phyloP scores from a whole-genome alignment of 2,113 vertebrate species.

The Callocephalon fimbriatum region DNA sequence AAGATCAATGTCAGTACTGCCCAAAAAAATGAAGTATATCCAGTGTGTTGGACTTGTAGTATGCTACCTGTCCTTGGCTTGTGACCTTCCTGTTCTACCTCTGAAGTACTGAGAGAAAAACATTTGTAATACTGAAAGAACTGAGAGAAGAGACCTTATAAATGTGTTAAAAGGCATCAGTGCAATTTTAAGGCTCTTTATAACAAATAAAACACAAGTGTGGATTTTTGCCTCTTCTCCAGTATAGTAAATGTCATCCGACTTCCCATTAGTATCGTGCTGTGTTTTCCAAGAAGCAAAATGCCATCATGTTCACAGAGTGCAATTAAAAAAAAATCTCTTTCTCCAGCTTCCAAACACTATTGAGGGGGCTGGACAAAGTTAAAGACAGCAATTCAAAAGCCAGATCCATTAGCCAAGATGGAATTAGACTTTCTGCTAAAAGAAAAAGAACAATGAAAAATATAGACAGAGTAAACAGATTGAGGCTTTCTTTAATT shows the following conservation, averaged over 20 bases:
- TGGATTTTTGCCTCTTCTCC: background rate
- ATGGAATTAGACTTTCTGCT: background rate
- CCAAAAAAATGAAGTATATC: background rate
- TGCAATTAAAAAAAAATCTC: background rate
- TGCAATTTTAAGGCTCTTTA: background rate
- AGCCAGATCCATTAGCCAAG: background rate
- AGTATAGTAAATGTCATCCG: background rate
- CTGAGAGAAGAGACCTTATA: background rate
- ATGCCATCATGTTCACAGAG: background rate
- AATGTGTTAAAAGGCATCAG: background rate
- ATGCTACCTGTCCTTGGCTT: background rate
- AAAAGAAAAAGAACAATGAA: background rate
- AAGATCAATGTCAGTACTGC: background rate
- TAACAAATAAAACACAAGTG: background rate
- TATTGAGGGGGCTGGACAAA: background rate
- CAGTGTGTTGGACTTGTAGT: background rate
- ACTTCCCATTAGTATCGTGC: background rate
- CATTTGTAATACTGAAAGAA: background rate
- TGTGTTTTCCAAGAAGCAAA: constrained; percentile 13
- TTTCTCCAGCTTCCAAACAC: background rate
- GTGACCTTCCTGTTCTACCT: background rate
- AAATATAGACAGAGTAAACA: background rate
- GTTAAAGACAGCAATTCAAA: constrained; percentile 11
- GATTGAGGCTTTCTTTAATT: background rate
- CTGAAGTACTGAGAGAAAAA: background rate